Conservation (phyloP, 2,113 vertebrate species). For the Cisticola juncidis region DNA sequence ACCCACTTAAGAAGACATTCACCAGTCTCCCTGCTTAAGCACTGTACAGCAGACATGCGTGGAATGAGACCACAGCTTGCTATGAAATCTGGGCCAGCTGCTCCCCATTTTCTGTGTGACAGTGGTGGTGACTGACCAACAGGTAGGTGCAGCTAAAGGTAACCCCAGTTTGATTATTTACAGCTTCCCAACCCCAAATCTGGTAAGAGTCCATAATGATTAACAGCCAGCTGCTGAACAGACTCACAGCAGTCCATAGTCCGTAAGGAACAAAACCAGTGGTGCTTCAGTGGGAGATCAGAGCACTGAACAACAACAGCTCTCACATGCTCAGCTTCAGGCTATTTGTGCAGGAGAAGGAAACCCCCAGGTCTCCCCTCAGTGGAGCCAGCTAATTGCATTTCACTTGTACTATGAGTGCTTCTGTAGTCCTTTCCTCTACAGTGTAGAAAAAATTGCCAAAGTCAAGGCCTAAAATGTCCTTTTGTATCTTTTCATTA, state of each 20-base stretch:
- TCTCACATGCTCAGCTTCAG: not conserved
- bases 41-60: accelerated
- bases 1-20: not conserved
- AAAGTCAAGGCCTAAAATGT: not conserved
- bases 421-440: not conserved
- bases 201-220: constrained; percentile 26
- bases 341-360: not conserved
- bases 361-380: not conserved
- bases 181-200: not conserved
- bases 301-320: not conserved
- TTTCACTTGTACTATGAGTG: not conserved
- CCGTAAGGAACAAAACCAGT: not conserved
- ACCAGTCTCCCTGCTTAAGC: not conserved
- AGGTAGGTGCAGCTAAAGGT: not conserved
- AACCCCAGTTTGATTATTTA: constrained; percentile 43
- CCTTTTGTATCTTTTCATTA: not conserved
- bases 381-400: not conserved
- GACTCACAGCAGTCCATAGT: not conserved
- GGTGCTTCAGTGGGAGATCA: not conserved
- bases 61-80: not conserved
- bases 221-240: constrained; percentile 15
- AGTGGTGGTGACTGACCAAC: not conserved
- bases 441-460: not conserved
- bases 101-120: not conserved
- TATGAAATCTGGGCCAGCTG: not conserved